Percentiles rank a stretch among this genome's conserved stretches.
These are phyloP conservation scores for Hypanus sabinus DNA, from an alignment of 2,113 vertebrate genomes.

Conservation along the genomic window DNA sequence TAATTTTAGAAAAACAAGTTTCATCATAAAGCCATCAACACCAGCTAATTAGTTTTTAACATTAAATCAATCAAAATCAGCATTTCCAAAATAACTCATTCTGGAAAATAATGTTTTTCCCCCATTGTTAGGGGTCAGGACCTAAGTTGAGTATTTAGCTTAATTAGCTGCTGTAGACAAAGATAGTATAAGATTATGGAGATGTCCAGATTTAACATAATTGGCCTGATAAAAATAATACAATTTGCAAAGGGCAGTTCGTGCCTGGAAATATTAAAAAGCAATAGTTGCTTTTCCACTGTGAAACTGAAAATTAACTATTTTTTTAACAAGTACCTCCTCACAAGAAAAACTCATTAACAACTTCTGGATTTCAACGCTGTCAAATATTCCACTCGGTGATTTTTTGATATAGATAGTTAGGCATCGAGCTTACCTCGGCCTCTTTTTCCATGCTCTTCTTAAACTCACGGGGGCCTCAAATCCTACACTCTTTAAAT, in stretches of 20 bases:
- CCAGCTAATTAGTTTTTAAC: slow-evolving; percentile 7
- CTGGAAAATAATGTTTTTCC: neutral
- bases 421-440: too few species aligned
- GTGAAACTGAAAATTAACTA: neutral
- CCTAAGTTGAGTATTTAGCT: neutral
- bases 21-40: neutral
- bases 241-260: neutral
- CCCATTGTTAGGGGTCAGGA: neutral
- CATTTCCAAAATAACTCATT: neutral
- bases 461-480: too few species aligned
- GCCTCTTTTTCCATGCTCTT: too few species aligned
- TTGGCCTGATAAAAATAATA: neutral
- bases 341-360: neutral
- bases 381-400: neutral
- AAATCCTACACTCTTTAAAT: too few species aligned
- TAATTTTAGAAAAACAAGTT: neutral
- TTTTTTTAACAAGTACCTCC: neutral
- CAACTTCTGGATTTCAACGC: neutral
- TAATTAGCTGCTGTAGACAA: neutral
- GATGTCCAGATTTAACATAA: neutral
- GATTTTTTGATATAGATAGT: too few species aligned
- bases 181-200: neutral
- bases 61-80: neutral
- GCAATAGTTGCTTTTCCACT: neutral
- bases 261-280: neutral